Conservation (phyloP, 2,113 vertebrate genomes). For the Crotophaga sulcirostris region DNA sequence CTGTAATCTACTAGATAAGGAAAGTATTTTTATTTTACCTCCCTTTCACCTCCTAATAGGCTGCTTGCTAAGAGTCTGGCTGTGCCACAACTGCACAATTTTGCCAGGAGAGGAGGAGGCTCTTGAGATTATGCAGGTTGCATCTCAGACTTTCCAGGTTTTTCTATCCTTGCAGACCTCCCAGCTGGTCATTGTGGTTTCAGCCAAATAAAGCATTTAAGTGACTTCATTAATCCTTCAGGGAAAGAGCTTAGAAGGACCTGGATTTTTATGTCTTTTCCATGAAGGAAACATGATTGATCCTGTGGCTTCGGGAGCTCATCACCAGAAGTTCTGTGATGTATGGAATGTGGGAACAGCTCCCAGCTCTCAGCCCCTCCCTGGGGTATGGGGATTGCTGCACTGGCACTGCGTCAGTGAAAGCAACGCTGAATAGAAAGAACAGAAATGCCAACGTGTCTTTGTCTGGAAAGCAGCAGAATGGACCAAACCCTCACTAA, state of each 20-base stretch:
- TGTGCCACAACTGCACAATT: conserved; percentile 12
- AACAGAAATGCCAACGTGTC: neutral
- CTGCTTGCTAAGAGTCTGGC: neutral
- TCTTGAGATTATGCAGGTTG: too few relatives aligned
- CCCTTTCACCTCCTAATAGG: neutral
- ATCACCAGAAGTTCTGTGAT: neutral
- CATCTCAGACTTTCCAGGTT: neutral
- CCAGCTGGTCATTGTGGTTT: neutral
- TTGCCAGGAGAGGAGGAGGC: neutral
- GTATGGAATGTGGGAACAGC: neutral
- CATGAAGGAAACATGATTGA: neutral
- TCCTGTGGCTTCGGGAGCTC: neutral
- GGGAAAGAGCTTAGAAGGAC: neutral
- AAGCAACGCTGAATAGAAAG: neutral
- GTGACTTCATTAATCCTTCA: neutral
- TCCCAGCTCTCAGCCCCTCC: neutral
- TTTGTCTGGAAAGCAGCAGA: neutral
- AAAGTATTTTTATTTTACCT: conserved; percentile 36
- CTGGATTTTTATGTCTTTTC: neutral
- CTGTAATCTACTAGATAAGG: conserved; percentile 45
- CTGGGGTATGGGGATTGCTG: neutral
- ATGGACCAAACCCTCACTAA: neutral
- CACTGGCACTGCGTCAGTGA: neutral
- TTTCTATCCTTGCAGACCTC: neutral
- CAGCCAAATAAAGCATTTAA: conserved; percentile 3